phyloP scores from a whole-genome alignment of 2,797 vertebrate species.

The Kryptopterus vitreolus region DNA sequence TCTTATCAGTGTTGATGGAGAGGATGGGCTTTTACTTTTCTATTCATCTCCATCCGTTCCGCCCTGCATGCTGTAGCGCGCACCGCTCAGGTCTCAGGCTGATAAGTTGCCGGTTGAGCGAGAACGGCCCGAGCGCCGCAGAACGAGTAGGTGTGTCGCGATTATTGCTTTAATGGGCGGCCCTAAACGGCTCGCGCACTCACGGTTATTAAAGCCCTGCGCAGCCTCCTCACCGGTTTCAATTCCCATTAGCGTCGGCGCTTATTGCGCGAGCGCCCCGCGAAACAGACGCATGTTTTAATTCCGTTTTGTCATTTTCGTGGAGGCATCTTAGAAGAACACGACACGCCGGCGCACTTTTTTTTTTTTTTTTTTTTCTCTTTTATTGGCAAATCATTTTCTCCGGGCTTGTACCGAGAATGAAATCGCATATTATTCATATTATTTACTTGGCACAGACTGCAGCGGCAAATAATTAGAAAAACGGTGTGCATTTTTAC shows the following conservation, averaged over 20 bases:
- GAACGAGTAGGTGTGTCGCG: constrained; percentile 72
- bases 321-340: constrained; percentile 78
- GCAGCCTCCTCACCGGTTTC: constrained; percentile 64
- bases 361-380: too few relatives aligned
- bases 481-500: constrained; percentile 67
- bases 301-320: constrained; percentile 81
- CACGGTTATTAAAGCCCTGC: constrained; percentile 72
- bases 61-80: constrained; percentile 9
- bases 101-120: constrained; percentile 15
- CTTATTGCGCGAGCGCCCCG: constrained; percentile 57
- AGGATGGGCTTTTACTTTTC: constrained; percentile 33
- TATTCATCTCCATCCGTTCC: constrained; percentile 43
- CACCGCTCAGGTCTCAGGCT: background rate
- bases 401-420: constrained; percentile 69
- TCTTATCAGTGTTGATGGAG: background rate
- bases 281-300: constrained; percentile 76
- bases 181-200: constrained; percentile 86
- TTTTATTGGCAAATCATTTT: constrained; percentile 80
- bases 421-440: constrained; percentile 61
- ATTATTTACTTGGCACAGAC: constrained; percentile 69
- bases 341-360: constrained; percentile 77
- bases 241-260: constrained; percentile 64
- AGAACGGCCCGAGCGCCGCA: background rate
- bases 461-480: constrained; percentile 73
- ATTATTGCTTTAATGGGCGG: constrained; percentile 84